Conservation (phyloP, 2,113 vertebrate species). For the Urocolius indicus region DNA sequence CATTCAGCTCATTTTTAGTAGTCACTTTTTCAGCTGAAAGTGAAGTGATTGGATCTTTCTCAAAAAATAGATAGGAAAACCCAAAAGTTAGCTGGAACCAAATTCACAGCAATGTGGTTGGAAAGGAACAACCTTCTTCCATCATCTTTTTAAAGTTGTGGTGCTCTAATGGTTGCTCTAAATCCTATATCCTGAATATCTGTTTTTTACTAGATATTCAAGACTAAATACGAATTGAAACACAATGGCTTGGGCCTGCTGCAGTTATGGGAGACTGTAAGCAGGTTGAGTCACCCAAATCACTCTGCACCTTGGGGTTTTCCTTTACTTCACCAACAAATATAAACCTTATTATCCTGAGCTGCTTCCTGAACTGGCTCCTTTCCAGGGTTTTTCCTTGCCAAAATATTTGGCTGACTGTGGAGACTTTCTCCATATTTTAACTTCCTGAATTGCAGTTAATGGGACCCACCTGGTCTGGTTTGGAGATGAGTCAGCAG, state of each 20-base stretch:
- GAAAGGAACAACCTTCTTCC: background rate
- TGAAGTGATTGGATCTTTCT: background rate
- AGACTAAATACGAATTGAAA: background rate
- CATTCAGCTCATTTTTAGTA: background rate
- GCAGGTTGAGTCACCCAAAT: constrained; percentile 50
- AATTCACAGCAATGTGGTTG: background rate
- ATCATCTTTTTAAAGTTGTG: background rate
- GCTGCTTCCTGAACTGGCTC: constrained; percentile 67
- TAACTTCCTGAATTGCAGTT: constrained; percentile 27
- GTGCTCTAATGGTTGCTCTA: background rate
- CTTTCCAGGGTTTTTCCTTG: constrained; percentile 32
- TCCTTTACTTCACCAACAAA: constrained; percentile 51
- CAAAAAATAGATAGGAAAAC: constrained; percentile 33
- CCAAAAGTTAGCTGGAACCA: background rate
- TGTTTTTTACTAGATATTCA: background rate
- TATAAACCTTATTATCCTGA: constrained; percentile 49
- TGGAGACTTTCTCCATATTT: constrained; percentile 20
- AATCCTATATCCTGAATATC: background rate
- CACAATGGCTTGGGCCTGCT: background rate
- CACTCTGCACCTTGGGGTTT: constrained; percentile 59
- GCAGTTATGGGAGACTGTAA: background rate
- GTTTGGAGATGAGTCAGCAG: constrained; percentile 57
- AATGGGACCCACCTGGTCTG: constrained; percentile 58
- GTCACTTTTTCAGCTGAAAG: background rate
- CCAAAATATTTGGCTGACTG: constrained; percentile 37